Evolutionary conservation across 1,140 invertebrate species (phyloP), one percentile per base, ranked within the genome.

Genomic region (Papilio dardanus): DNA sequence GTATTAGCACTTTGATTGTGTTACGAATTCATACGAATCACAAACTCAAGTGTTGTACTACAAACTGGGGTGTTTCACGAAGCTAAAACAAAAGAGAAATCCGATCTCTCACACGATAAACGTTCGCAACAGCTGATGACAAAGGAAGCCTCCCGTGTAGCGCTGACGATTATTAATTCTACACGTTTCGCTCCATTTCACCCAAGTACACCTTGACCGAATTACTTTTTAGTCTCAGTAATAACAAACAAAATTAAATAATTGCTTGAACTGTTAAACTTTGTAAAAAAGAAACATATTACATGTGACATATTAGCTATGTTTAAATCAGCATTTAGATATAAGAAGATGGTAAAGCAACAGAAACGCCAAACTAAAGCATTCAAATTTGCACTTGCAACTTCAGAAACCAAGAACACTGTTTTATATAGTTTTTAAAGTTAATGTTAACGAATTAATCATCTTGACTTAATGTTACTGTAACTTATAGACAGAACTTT

Each of bases 191-290:
- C 76, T 76, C 66, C 80, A 80, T 86, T 89, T 84, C 84, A 86
- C 83, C 82, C 78, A 81, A 82, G 81, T 81, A 77, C 75, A 81
- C 86, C 88, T 88, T 90, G 88, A 90, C 87, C 88, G 81, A 83
- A 28, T 19, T 68, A 10, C 71, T 77, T 83, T 78, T 81, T 77
- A 35, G 5, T 67, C 31, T 62, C 24, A 1, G 54, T 16, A 30
- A 14, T 14, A 62, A 24, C 10, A 3, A 24, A 54, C n/a, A 54
- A 54, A 54, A 14, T n/a, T n/a, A 62, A 28, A 28, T 30, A 62
- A 16, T 62, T 62, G 24, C 24, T 21, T 24, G 21, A 10, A 58
- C 24, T 62, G 54, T 30, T 10, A 28, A 50, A 19, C n/a, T 19
- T 50, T 3, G 6, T 50, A 19, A 19, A 50, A 5, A 24, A 46